Percentiles rank a stretch among this genome's conserved stretches.
Evolutionary conservation across 2,888 invertebrate species (phyloP).

Genomic region (Rhynchonema sp.): DNA sequence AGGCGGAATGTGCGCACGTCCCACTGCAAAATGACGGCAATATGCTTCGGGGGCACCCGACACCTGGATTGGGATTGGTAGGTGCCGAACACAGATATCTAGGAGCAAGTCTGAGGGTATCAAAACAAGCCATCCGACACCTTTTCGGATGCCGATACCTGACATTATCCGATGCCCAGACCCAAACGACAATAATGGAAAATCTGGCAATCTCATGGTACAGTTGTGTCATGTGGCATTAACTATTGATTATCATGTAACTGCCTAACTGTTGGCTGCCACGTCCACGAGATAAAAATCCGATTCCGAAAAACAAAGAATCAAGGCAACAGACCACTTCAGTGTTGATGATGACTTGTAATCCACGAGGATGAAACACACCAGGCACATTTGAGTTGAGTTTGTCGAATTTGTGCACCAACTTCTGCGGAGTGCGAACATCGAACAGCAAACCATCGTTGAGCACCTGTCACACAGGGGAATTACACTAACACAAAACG

Average conservation of each 20-base stretch:
- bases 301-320: not conserved
- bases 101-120: too few species aligned
- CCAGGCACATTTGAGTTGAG: slow-evolving; percentile 83
- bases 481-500: slow-evolving; percentile 40
- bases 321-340: slow-evolving; percentile 43
- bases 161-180: not conserved
- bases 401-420: slow-evolving; percentile 80
- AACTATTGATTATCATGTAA: too few species aligned
- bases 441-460: slow-evolving; percentile 92
- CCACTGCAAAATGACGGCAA: slow-evolving; percentile 44
- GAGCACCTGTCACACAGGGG: slow-evolving; percentile 45
- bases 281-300: too few species aligned
- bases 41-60: too few species aligned
- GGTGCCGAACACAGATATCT: too few species aligned
- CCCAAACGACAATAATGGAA: not conserved
- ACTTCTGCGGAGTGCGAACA: slow-evolving; percentile 37
- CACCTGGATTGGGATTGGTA: too few species aligned
- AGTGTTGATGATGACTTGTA: slow-evolving; percentile 87
- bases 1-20: slow-evolving; percentile 82
- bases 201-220: not conserved
- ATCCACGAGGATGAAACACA: slow-evolving; percentile 81
- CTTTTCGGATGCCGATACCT: too few species aligned
- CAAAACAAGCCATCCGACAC: too few species aligned
- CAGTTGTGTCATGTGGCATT: not conserved
- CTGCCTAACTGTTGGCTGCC: too few species aligned